Conservation (phyloP, 2,888 invertebrate species). For the Melikaiella ostensackeni region DNA sequence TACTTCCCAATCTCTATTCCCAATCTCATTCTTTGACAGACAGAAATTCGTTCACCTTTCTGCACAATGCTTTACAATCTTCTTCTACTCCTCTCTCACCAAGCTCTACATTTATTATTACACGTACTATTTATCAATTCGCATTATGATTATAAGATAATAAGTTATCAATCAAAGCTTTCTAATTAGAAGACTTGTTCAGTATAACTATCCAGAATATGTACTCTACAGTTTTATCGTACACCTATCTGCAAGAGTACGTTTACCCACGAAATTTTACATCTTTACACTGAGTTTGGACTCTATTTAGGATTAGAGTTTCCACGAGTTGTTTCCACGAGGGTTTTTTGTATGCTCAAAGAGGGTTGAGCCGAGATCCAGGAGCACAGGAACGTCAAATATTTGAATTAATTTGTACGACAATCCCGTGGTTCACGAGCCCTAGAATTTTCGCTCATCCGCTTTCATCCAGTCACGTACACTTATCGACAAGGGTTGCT, state of each 20-base stretch:
- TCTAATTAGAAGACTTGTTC: background rate
- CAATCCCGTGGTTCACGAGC: constrained; percentile 57
- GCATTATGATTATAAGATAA: no score
- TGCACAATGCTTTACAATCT: no score
- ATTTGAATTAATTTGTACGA: constrained; percentile 68
- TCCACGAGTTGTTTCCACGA: background rate
- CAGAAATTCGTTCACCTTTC: no score
- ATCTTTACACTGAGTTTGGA: background rate
- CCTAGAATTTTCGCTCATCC: constrained; percentile 56
- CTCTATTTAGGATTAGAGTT: constrained; percentile 24
- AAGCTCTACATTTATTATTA: no score
- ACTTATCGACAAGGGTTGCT: constrained; percentile 31
- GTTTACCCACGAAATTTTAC: background rate
- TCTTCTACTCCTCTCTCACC: no score
- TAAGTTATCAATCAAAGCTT: background rate
- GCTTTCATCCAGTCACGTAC: constrained; percentile 62
- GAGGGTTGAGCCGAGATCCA: constrained; percentile 43
- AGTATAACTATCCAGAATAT: background rate
- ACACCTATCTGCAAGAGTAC: background rate
- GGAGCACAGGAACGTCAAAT: constrained; percentile 58
- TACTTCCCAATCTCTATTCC: no score
- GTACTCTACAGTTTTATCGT: background rate
- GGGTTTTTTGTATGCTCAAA: constrained; percentile 36
- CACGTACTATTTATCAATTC: no score
- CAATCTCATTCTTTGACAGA: no score